Conservation (phyloP, 2,888 invertebrate species). For the Drosophila barbarae region DNA sequence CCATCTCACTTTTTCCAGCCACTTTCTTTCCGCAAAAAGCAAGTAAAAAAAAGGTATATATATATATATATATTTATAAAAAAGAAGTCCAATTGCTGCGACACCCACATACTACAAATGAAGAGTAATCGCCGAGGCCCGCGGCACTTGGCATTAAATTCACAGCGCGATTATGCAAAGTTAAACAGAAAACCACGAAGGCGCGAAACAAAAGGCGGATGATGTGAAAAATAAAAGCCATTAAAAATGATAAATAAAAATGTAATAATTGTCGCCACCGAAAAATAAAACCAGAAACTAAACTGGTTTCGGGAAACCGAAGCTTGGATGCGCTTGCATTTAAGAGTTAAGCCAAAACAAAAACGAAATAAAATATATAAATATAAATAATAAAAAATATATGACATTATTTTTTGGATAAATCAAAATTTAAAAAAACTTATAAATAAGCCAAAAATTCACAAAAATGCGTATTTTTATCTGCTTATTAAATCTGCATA, state of each 20-base stretch:
- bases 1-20: conserved; percentile 49
- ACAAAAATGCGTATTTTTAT: too few relatives aligned
- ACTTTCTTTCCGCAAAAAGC: conserved; percentile 13
- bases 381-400: too few relatives aligned
- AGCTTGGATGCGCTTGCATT: neutral
- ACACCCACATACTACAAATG: conserved; percentile 15
- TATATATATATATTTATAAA: neutral
- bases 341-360: neutral
- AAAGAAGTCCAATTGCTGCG: conserved; percentile 9
- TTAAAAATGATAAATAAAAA: conserved; percentile 33
- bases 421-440: too few relatives aligned
- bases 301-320: neutral
- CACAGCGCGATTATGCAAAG: conserved; percentile 21
- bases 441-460: too few relatives aligned
- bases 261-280: conserved; percentile 32
- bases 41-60: neutral
- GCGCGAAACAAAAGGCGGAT: conserved; percentile 21
- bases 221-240: conserved; percentile 41
- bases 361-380: too few relatives aligned
- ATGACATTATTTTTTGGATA: too few relatives aligned
- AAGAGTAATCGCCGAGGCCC: conserved; percentile 6
- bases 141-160: conserved; percentile 22
- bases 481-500: too few relatives aligned
- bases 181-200: conserved; percentile 15
- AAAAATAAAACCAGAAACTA: neutral